Evolutionary conservation across 2,797 vertebrate genomes (phyloP).

Genomic region (Pangasius krempfi): DNA sequence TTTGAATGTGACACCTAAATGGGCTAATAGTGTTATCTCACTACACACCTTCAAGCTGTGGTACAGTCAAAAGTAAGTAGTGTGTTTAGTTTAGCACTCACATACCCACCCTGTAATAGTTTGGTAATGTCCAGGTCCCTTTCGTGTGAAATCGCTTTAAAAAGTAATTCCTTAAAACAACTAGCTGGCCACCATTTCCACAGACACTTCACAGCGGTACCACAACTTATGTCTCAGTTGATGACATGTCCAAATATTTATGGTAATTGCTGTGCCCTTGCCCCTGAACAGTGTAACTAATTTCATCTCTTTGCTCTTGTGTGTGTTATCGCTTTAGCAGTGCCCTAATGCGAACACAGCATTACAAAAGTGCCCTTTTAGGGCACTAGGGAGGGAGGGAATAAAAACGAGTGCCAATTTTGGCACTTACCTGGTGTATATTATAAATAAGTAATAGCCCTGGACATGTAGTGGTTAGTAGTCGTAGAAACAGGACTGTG

Average conservation of each 20-base stretch:
- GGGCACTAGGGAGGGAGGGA: conserved; percentile 44
- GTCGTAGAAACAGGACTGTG: conserved; percentile 75
- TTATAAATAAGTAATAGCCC: conserved; percentile 84
- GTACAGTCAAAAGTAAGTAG: background rate
- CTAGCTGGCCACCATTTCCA: conserved; percentile 64
- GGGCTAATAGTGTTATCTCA: background rate
- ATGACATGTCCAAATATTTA: conserved; percentile 70
- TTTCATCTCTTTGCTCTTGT: conserved; percentile 66
- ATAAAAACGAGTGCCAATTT: conserved; percentile 74
- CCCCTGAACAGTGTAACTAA: conserved; percentile 74
- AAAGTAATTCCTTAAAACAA: conserved; percentile 51
- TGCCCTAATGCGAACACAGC: conserved; percentile 77
- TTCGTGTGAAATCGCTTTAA: conserved; percentile 30
- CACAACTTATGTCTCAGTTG: conserved; percentile 46
- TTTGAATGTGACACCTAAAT: conserved; percentile 9
- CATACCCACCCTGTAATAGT: background rate
- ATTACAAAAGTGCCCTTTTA: conserved; percentile 80
- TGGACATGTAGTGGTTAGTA: conserved; percentile 83
- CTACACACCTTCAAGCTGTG: too few relatives aligned
- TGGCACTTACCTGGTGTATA: conserved; percentile 78
- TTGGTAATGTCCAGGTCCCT: background rate
- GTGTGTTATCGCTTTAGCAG: conserved; percentile 65
- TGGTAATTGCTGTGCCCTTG: conserved; percentile 58
- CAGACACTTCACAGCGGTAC: conserved; percentile 60
- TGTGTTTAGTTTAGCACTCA: background rate